A percentile compares a stretch with the other conserved stretches of the same genome.
phyloP scores from a whole-genome alignment of 2,888 invertebrate genomes.

The Agriopis leucophaearia region DNA sequence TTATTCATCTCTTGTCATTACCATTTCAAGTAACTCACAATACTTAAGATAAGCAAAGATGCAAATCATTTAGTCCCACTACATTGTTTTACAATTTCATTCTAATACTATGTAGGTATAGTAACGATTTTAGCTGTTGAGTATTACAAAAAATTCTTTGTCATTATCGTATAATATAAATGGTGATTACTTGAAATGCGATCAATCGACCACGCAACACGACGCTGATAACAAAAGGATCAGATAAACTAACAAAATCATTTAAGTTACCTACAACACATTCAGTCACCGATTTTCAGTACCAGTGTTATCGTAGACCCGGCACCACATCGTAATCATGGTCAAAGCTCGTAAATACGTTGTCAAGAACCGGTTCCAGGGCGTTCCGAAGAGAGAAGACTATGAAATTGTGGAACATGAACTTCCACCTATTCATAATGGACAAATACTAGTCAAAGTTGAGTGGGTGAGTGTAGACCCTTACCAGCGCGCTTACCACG shows the following conservation, averaged over 20 bases:
- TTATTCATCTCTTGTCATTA: neutral
- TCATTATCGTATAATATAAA: conserved; percentile 1
- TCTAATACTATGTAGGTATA: neutral
- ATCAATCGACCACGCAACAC: conserved; percentile 17
- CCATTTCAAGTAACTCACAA: conserved; percentile 48
- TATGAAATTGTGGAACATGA: conserved; percentile 87
- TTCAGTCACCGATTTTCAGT: conserved; percentile 16
- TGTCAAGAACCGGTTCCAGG: conserved; percentile 84
- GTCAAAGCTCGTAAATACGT: conserved; percentile 86
- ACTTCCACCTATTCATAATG: conserved; percentile 85
- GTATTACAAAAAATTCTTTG: neutral
- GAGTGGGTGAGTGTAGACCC: conserved; percentile 70
- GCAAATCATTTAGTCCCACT: conserved; percentile 5
- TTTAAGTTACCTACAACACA: conserved; percentile 14
- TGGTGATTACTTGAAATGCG: conserved; percentile 1
- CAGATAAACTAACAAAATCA: conserved; percentile 36
- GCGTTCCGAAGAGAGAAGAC: conserved; percentile 86
- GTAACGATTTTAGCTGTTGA: neutral
- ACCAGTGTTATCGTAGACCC: conserved; percentile 8
- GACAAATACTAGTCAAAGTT: conserved; percentile 71
- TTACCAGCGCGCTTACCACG: conserved; percentile 58
- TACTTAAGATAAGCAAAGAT: neutral
- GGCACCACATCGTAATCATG: conserved; percentile 65
- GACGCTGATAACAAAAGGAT: conserved; percentile 23
- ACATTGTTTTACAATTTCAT: neutral